A percentile compares a stretch with the other conserved stretches of the same genome.
These are phyloP conservation scores for Cyprinodon diabolis DNA, from an alignment of 2,797 vertebrate species.

Conservation along the genomic window DNA sequence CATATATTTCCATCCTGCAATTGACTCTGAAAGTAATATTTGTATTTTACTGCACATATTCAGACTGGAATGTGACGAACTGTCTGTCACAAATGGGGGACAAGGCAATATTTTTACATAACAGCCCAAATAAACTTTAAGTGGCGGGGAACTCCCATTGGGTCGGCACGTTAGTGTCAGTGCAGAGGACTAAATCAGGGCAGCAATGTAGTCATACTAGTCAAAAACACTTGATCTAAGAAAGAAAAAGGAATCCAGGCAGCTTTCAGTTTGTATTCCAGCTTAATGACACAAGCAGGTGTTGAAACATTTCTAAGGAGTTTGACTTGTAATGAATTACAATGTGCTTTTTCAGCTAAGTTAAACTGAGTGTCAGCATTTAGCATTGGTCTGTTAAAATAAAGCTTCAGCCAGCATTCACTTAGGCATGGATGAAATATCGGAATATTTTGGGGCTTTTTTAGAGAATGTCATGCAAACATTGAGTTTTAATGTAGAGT, in stretches of 20 bases:
- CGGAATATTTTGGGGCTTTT: not conserved
- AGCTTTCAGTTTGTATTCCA: slow-evolving; percentile 8
- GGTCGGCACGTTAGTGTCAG: slow-evolving; percentile 48
- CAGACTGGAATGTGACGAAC: slow-evolving; percentile 40
- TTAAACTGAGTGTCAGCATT: slow-evolving; percentile 2
- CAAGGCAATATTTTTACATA: slow-evolving; percentile 44
- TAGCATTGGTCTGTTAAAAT: not conserved
- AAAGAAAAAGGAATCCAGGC: slow-evolving; percentile 24
- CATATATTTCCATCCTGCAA: slow-evolving; percentile 55
- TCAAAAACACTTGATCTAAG: slow-evolving; percentile 33
- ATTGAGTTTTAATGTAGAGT: not conserved
- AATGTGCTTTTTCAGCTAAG: not conserved
- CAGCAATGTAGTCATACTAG: slow-evolving; percentile 44
- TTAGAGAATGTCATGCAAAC: not conserved
- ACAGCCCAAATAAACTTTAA: slow-evolving; percentile 64
- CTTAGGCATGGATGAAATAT: slow-evolving; percentile 2
- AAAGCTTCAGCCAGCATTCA: not conserved
- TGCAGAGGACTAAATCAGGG: slow-evolving; percentile 32
- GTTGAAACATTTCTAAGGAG: slow-evolving; percentile 17
- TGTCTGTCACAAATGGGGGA: slow-evolving; percentile 36
- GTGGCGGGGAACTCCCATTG: slow-evolving; percentile 46
- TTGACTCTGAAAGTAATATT: slow-evolving; percentile 38
- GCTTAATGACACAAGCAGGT: slow-evolving; percentile 6
- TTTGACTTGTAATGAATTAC: slow-evolving; percentile 5
- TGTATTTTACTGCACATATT: slow-evolving; percentile 33